Evolutionary conservation across 1,140 invertebrate genomes (phyloP), one percentile per base, ranked within the genome.

Genomic region (Lerema accius): DNA sequence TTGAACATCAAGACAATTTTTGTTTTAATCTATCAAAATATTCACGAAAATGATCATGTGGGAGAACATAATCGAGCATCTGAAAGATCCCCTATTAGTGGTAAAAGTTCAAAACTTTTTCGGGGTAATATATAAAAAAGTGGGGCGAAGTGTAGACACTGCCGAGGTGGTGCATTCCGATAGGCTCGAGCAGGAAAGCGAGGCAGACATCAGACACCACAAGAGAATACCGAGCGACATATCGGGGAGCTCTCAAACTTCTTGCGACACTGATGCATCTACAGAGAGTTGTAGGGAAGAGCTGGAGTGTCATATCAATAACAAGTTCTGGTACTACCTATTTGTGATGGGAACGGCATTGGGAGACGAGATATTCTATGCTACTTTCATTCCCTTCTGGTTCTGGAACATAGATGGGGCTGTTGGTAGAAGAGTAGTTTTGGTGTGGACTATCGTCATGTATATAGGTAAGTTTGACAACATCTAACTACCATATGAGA

Each of bases 351-450:
- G 96, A 9, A 97, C 97, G 0, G 94, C 94, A 55, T 86, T 98
- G 14, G 97, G 97, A 0, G 97, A 98, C 91, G 97, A 98, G 90
- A 92, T 95, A 59, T 98, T 98, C 91, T 98, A 98, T 86, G 93
- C 95, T 0, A 92, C 94, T 6, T 97, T 97, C 80, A 97, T 98
- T 78, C 96, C 96, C 9, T 97, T 97, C 86, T 96, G 96, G 94
- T 96, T 97, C 76, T 98, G 97, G 97, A 98, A 98, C 86, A 93
- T 98, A 60, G 96, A 97, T 90, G 95, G 95, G 13, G 95, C 95
- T 23, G 95, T 97, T 19, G 95, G 95, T 6, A 89, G 96, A 69
- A 92, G 95, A 83, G 94, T 97, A 13, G 93, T 97, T 13, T 85
- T 97, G 16, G 94, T 97, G 1, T 98, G 97, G 97, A 94, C 95